Evolutionary conservation across 37 sponge, comb jelly and placozoan genomes (phyloP).

Genomic region (Ephydatia muelleri): DNA sequence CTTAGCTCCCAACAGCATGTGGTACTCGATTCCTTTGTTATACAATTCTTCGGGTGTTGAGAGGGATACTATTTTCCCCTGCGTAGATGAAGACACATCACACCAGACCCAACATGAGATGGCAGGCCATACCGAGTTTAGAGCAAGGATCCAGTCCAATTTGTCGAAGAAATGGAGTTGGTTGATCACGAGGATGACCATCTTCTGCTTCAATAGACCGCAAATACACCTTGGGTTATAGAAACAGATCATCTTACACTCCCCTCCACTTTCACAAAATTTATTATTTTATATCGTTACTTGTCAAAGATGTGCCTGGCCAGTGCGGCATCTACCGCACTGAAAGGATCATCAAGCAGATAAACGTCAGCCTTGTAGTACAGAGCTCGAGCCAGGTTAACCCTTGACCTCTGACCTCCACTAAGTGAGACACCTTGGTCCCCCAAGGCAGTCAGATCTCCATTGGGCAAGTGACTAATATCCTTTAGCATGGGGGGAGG

Average conservation of each 20-base stretch:
- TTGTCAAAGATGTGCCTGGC: constrained; percentile 73
- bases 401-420: constrained; percentile 96
- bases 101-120: too few species aligned
- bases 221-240: constrained; percentile 50
- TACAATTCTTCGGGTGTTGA: neutral
- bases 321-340: constrained; percentile 81
- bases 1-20: neutral
- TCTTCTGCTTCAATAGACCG: constrained; percentile 58
- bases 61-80: neutral
- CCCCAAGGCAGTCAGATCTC: constrained; percentile 86
- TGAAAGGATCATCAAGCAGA: constrained; percentile 86
- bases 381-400: constrained; percentile 84
- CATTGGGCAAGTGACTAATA: constrained; percentile 48
- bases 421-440: constrained; percentile 90
- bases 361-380: constrained; percentile 77
- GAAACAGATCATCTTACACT: too few species aligned
- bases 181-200: constrained; percentile 77
- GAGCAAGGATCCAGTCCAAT: constrained; percentile 64
- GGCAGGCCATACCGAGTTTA: constrained; percentile 53
- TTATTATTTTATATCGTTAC: too few species aligned
- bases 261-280: too few species aligned
- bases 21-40: neutral
- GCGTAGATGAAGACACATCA: too few species aligned
- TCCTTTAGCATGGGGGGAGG: constrained; percentile 36
- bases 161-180: constrained; percentile 79